Evolutionary conservation across 2,888 invertebrate genomes (phyloP).

Genomic region (Latheticus oryzae): DNA sequence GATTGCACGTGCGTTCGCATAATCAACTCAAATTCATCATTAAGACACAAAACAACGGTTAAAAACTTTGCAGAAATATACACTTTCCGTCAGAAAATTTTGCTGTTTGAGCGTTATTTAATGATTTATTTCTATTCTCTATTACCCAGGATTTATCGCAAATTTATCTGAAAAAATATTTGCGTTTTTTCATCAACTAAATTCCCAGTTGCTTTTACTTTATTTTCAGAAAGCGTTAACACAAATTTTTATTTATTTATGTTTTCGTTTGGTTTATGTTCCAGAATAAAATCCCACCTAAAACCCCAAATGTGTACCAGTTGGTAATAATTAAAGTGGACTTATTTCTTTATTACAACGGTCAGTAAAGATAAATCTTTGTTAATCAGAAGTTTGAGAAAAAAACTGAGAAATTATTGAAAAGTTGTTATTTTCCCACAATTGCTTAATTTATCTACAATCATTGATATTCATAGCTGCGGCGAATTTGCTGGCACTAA

Average conservation of each 20-base stretch:
- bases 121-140: too few relatives aligned
- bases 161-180: too few relatives aligned
- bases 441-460: not conserved
- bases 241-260: too few relatives aligned
- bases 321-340: constrained; percentile 2
- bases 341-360: constrained; percentile 6
- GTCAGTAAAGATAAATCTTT: not conserved
- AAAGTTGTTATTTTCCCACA: not conserved
- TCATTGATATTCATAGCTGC: too few relatives aligned
- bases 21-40: constrained; percentile 39
- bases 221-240: too few relatives aligned
- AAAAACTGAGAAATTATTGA: not conserved
- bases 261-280: too few relatives aligned
- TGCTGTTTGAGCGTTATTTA: too few relatives aligned
- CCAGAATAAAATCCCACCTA: not conserved
- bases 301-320: not conserved
- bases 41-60: constrained; percentile 7
- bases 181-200: too few relatives aligned
- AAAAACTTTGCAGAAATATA: not conserved
- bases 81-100: too few relatives aligned
- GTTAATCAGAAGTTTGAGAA: not conserved
- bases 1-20: constrained; percentile 52
- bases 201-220: too few relatives aligned
- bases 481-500: not conserved
- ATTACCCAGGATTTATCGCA: too few relatives aligned